These are phyloP conservation scores for Tenodera sinensis DNA, from an alignment of 2,888 invertebrate species.

Conservation along the genomic window DNA sequence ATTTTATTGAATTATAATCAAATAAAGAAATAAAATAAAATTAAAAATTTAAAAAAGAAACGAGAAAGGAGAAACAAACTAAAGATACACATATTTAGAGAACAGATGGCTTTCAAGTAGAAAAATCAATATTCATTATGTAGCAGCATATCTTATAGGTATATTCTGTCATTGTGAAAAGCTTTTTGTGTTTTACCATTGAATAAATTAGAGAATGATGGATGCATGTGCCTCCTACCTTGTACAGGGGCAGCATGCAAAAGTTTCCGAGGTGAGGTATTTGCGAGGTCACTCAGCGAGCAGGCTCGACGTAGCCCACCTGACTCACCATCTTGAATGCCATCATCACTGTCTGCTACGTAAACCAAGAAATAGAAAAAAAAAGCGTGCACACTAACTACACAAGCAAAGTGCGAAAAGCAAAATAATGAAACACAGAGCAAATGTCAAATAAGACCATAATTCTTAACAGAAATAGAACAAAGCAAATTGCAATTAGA, in stretches of 20 bases:
- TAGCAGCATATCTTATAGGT: no score
- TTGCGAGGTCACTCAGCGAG: conserved; percentile 68
- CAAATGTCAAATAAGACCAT: not conserved
- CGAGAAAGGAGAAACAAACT: no score
- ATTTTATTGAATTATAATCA: no score
- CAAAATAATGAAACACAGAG: not conserved
- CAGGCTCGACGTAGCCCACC: conserved; percentile 73
- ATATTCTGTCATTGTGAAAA: not conserved
- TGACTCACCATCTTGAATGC: conserved; percentile 38
- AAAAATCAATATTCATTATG: no score
- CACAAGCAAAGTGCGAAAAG: not conserved
- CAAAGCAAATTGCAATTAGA: not conserved
- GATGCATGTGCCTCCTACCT: conserved; percentile 16
- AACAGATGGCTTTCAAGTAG: no score
- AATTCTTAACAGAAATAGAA: not conserved
- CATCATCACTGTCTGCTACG: conserved; percentile 44
- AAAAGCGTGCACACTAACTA: conserved; percentile 20
- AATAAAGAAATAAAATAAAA: no score
- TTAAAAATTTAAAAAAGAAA: no score
- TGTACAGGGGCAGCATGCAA: conserved; percentile 23
- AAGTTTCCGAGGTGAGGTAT: conserved; percentile 11
- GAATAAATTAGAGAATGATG: not conserved
- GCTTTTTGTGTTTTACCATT: not conserved
- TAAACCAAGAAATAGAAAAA: conserved; percentile 23
- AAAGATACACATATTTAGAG: no score